Evolutionary conservation across 1,140 invertebrate genomes (phyloP).

Genomic region (Campoletis sonorensis): DNA sequence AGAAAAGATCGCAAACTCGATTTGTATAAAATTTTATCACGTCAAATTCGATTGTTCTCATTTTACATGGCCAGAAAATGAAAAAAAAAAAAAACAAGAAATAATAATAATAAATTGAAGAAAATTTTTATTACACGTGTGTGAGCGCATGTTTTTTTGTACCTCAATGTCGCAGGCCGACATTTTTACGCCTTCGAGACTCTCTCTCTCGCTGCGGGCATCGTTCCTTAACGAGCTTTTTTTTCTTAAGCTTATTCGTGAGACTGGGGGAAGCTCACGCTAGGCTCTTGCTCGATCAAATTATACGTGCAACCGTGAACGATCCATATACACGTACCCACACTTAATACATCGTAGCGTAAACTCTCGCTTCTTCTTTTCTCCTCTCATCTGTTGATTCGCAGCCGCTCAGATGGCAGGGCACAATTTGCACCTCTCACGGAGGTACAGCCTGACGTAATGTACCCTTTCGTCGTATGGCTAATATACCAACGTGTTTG

Average conservation of each 20-base stretch:
- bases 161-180: not conserved
- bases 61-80: too few relatives aligned
- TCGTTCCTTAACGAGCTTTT: conserved; percentile 49
- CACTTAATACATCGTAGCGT: not conserved
- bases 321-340: not conserved
- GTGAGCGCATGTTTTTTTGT: too few relatives aligned
- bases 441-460: not conserved
- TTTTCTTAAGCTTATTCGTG: conserved; percentile 32
- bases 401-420: not conserved
- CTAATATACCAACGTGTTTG: conserved; percentile 22
- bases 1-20: too few relatives aligned
- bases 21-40: too few relatives aligned
- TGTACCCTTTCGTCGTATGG: not conserved
- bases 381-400: conserved; percentile 10
- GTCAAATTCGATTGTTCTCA: too few relatives aligned
- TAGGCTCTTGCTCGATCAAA: conserved; percentile 37
- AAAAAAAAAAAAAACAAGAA: too few relatives aligned
- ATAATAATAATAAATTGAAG: too few relatives aligned
- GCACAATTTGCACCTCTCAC: conserved; percentile 38
- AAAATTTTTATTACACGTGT: too few relatives aligned
- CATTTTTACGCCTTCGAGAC: not conserved
- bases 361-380: conserved; percentile 28
- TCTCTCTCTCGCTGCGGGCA: conserved; percentile 27
- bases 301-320: conserved; percentile 39
- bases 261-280: conserved; percentile 18